A percentile compares a stretch with the other conserved stretches of the same genome.
These are phyloP conservation scores for Lipophrys pholis DNA, from an alignment of 2,113 vertebrate genomes.

Conservation along the genomic window DNA sequence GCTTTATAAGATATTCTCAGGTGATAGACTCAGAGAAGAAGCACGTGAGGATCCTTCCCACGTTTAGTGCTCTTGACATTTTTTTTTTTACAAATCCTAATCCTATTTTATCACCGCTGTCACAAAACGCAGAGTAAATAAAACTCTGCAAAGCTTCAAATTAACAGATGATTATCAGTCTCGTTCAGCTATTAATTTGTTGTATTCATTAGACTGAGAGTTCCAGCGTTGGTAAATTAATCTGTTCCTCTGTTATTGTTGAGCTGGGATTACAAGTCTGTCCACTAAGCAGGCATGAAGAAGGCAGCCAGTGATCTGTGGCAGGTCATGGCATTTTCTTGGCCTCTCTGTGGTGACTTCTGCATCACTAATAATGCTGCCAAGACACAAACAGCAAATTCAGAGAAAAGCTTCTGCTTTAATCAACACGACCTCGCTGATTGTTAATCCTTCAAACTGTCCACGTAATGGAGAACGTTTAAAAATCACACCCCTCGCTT, in stretches of 20 bases:
- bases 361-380: constrained; percentile 3
- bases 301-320: constrained; percentile 37
- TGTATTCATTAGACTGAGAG: background rate
- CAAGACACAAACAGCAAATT: constrained; percentile 10
- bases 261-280: constrained; percentile 4
- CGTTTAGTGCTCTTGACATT: no score
- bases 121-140: background rate
- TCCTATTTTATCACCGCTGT: background rate
- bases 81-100: no score
- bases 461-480: constrained; percentile 27
- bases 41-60: no score
- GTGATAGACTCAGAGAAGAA: no score
- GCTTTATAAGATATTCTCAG: no score
- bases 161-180: background rate
- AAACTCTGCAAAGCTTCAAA: background rate
- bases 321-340: constrained; percentile 17
- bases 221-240: constrained; percentile 3
- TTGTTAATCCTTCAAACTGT: constrained; percentile 47
- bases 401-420: constrained; percentile 8
- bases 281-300: constrained; percentile 20
- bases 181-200: background rate
- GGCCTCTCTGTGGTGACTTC: constrained; percentile 1
- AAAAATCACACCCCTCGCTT: constrained; percentile 37
- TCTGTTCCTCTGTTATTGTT: constrained; percentile 25
- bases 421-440: constrained; percentile 40